phyloP scores from a whole-genome alignment of 53 echinoderm and acorn worm genomes.

The Antedon mediterranea region DNA sequence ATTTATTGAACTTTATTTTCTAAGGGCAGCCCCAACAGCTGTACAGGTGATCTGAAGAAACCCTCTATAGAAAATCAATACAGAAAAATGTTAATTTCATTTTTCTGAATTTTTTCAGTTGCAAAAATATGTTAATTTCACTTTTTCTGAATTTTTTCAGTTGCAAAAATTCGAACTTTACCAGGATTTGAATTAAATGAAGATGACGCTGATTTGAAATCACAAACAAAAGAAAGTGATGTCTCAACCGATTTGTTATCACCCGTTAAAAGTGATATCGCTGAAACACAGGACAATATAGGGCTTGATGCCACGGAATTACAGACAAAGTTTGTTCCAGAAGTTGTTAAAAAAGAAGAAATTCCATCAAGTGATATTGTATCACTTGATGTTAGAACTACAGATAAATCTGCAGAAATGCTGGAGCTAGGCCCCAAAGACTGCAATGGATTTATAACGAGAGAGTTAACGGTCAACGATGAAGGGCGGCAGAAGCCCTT shows the following conservation, averaged over 20 bases:
- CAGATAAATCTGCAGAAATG: not conserved
- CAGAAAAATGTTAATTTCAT: too few relatives aligned
- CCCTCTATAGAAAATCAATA: too few relatives aligned
- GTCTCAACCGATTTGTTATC: not conserved
- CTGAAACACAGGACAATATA: not conserved
- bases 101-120: too few relatives aligned
- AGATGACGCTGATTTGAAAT: not conserved
- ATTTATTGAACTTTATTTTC: not conserved
- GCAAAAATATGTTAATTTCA: not conserved
- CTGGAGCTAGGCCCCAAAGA: not conserved
- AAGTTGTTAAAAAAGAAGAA: not conserved
- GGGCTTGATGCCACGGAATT: not conserved
- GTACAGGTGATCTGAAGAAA: too few relatives aligned
- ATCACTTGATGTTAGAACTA: not conserved
- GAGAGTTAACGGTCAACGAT: not conserved
- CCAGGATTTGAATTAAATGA: conserved; percentile 4
- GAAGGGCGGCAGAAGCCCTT: not conserved
- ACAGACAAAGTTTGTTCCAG: not conserved
- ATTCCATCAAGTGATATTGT: not conserved
- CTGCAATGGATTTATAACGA: not conserved
- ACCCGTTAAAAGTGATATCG: not conserved
- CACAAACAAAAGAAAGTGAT: not conserved
- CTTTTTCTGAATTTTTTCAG: not conserved
- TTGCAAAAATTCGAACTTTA: not conserved
- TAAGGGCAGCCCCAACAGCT: too few relatives aligned